These are phyloP conservation scores for Cheilosia variabilis DNA, from an alignment of 2,888 invertebrate genomes.

Conservation along the genomic window DNA sequence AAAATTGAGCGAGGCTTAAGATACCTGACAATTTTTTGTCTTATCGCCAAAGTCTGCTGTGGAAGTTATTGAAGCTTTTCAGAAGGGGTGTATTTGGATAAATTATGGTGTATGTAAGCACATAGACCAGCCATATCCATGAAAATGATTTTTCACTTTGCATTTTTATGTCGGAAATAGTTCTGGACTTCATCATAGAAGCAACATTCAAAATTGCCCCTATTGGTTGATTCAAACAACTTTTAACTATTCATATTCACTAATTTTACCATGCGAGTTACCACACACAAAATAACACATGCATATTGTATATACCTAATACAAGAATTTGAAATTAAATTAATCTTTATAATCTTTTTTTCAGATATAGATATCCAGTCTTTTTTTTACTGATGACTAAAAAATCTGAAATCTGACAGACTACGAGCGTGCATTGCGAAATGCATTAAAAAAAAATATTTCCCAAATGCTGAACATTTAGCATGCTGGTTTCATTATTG, in stretches of 20 bases:
- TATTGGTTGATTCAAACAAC: background rate
- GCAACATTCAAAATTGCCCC: background rate
- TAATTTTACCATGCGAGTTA: background rate
- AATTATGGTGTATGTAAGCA: slow-evolving; percentile 5
- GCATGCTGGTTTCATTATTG: no score
- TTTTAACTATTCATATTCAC: background rate
- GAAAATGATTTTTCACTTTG: slow-evolving; percentile 1
- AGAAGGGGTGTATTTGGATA: slow-evolving; percentile 4
- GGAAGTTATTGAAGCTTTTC: background rate
- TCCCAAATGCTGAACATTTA: no score
- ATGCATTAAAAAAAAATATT: no score
- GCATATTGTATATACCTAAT: background rate
- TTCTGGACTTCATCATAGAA: slow-evolving; percentile 8
- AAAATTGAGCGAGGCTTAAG: slow-evolving; percentile 20
- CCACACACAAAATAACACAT: background rate
- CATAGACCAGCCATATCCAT: background rate
- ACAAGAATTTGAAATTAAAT: background rate
- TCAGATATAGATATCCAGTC: background rate
- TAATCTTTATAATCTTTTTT: slow-evolving; percentile 2
- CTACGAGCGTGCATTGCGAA: no score
- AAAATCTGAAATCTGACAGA: background rate
- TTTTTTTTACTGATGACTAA: background rate
- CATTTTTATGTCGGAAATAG: slow-evolving; percentile 18
- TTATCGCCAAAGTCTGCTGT: slow-evolving; percentile 15
- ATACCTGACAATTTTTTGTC: slow-evolving; percentile 3